These are phyloP conservation scores for Rhaphigaster nebulosa DNA, from an alignment of 2,888 invertebrate genomes.

Conservation along the genomic window DNA sequence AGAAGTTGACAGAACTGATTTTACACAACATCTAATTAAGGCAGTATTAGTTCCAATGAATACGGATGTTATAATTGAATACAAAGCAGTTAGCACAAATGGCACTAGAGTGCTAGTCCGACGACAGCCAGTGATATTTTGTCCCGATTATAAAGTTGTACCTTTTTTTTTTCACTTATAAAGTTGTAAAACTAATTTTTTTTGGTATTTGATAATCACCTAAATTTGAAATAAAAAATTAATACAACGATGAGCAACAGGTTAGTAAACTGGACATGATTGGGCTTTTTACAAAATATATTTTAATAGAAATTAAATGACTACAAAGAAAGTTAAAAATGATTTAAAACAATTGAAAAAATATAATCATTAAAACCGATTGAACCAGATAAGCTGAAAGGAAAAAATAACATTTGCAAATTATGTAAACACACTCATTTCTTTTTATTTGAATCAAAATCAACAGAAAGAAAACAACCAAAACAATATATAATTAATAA, in stretches of 20 bases:
- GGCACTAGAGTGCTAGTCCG: too few species aligned
- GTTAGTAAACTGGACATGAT: constrained; percentile 52
- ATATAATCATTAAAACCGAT: constrained; percentile 56
- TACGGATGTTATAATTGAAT: too few species aligned
- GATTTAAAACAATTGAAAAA: constrained; percentile 48
- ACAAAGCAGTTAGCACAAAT: too few species aligned
- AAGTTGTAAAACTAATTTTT: neutral
- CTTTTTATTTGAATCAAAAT: constrained; percentile 64
- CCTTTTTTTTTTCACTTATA: neutral
- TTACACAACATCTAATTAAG: too few species aligned
- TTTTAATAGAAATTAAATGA: constrained; percentile 55
- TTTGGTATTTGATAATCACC: neutral
- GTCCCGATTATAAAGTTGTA: too few species aligned
- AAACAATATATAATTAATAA: constrained; percentile 63
- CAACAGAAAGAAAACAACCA: constrained; percentile 64
- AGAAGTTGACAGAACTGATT: too few species aligned
- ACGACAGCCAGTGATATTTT: too few species aligned
- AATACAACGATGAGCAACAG: neutral
- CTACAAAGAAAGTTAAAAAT: constrained; percentile 55
- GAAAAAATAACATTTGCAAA: constrained; percentile 56
- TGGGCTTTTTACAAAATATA: constrained; percentile 58
- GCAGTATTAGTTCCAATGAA: too few species aligned
- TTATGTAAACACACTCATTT: constrained; percentile 63
- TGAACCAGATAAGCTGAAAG: constrained; percentile 55
- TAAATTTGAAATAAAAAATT: neutral